Evolutionary conservation across 2,113 vertebrate genomes (phyloP), one percentile per base, ranked within the genome.

Genomic region (Corvus cornix): DNA sequence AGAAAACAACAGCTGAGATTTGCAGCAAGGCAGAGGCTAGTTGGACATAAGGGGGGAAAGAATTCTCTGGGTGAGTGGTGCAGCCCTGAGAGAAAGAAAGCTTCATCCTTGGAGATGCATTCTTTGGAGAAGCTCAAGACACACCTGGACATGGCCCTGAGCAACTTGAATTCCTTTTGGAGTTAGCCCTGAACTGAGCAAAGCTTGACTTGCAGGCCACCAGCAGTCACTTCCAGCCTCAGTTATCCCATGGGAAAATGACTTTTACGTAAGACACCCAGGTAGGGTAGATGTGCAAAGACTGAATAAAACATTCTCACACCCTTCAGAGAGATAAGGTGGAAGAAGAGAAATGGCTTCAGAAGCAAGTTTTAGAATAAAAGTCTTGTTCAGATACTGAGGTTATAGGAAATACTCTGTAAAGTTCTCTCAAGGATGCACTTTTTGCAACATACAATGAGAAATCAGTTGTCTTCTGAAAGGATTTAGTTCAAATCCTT

Each of bases 31-130:
- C 22, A 60, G 53, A 35, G 1, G 1, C 12, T 84, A 24, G 10
- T 7, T 78, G 35, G 28, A 64, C 1, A 1, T 28, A 60, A 48
- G 2, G 3, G 31, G 6, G 4, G 1, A 10, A 55, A 41, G 43
- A 39, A 30, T 18, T 11, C 26, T 31, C 22, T 28, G 6, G 10
- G 5, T 28, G 16, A 59, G 20, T 66, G 18, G 16, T 48, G 37
- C 60, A 93, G 44, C 22, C 13, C 22, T 48, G 35, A 9, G 14
- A 22, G 13, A 73, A 10, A 44, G 30, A 51, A 81, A 78, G 17
- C 23, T 62, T 37, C 27, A 62, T 52, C n/a, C 14, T n/a, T 70
- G 37, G 66, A 64, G 30, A 43, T 28, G 24, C 1, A 7, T 43
- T 79, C 21, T 67, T 70, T 41, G 48, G 48, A 75, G n/a, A 74